Evolutionary conservation across 2,113 vertebrate species (phyloP), one percentile per base, ranked within the genome.

Genomic region (Centropus unirufus): DNA sequence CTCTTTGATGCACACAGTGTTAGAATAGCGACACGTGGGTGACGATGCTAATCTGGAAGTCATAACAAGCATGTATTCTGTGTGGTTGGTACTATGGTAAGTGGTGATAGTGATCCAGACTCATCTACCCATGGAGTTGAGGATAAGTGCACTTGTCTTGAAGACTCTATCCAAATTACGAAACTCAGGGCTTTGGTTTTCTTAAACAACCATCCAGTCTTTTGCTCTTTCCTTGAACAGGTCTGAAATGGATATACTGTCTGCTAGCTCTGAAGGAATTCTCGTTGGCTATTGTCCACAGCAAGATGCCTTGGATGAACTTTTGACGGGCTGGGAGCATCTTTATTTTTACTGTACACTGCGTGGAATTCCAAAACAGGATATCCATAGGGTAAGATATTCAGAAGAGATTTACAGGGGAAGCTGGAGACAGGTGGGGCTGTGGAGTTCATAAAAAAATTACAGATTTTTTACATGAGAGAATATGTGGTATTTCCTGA

Each of bases 291-390:
- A 97, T 62, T 98, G 98, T 75, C 98, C 97, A 0, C 98, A 98
- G 89, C 95, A 96, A 83, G 98, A 98, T 54, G 97, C 97, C 30
- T 55, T 98, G 82, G 97, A 98, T 42, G 96, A 96, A 26, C 91
- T 97, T 64, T 76, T 98, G 85, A 98, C 96, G 0, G 97, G 97
- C 9, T 94, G 97, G 98, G 98, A 98, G 13, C 98, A 98, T 52
- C 97, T 98, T 49, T 87, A 80, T 21, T 98, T 97, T 72, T 98
- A 98, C 90, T 98, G 98, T 54, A 93, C 86, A 5, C 86, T 98
- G 16, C 94, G 92, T 14, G 98, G 98, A 61, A 89, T 98, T 77
- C 97, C 97, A 20, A 95, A 91, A 14, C 66, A 78, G 6, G 21
- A 30, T 55, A 75, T 97, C 51, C 47, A 6, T 15, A 85, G 97